Percentiles rank a stretch among this genome's conserved stretches.
Conservation (phyloP, 2,888 invertebrate genomes). For the Drosophila mimetica region DNA sequence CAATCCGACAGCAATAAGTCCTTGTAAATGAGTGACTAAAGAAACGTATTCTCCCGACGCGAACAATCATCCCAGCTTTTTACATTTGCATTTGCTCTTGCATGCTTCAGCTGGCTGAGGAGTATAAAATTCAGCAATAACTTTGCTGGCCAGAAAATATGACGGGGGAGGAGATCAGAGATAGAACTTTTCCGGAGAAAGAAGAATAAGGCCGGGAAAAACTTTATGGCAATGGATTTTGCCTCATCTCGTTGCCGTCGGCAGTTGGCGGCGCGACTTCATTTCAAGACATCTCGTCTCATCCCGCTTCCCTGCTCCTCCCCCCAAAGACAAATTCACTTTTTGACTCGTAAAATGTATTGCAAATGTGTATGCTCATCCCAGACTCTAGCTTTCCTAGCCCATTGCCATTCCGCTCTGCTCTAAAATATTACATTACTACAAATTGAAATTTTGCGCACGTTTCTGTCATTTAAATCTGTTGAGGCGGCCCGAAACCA, state of each 20-base stretch:
- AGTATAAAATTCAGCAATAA: constrained; percentile 43
- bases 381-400: constrained; percentile 8
- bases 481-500: constrained; percentile 60
- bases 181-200: constrained; percentile 12
- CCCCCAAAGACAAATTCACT: constrained; percentile 52
- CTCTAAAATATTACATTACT: constrained; percentile 67
- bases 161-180: constrained; percentile 1
- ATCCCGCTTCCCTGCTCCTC: not conserved
- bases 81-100: constrained; percentile 38
- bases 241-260: constrained; percentile 22
- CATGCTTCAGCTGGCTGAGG: constrained; percentile 31
- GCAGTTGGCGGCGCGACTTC: constrained; percentile 40
- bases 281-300: constrained; percentile 25
- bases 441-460: constrained; percentile 74
- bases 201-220: constrained; percentile 13
- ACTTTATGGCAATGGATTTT: constrained; percentile 46
- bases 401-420: constrained; percentile 31
- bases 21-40: constrained; percentile 24
- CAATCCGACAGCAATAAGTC: constrained; percentile 18
- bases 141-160: constrained; percentile 32
- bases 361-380: constrained; percentile 59
- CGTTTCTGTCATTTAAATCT: constrained; percentile 79
- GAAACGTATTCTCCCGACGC: constrained; percentile 15
- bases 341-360: constrained; percentile 72
- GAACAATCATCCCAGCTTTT: constrained; percentile 20